These are phyloP conservation scores for Anthonomus grandis DNA, from an alignment of 1,140 invertebrate genomes.

Conservation along the genomic window DNA sequence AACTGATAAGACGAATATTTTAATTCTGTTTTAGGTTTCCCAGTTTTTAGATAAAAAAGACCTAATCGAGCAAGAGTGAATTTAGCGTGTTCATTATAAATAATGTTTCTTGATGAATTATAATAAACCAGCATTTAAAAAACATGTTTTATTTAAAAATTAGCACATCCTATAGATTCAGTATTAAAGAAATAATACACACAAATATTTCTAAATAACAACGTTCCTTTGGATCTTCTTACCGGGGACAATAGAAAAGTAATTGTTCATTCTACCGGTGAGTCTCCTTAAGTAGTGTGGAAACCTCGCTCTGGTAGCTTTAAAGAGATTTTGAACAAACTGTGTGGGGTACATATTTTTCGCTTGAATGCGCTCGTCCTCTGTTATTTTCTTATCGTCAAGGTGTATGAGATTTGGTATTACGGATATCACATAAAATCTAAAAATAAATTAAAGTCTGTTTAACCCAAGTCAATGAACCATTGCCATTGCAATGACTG, in stretches of 20 bases:
- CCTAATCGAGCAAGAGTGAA: too few relatives aligned
- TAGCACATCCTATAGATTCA: too few relatives aligned
- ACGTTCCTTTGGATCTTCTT: too few relatives aligned
- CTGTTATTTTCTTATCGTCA: constrained; percentile 62
- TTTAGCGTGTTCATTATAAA: too few relatives aligned
- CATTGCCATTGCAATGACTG: not conserved
- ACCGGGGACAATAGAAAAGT: not conserved
- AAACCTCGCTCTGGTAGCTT: constrained; percentile 7
- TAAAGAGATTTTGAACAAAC: constrained; percentile 9
- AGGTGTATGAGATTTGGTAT: constrained; percentile 62
- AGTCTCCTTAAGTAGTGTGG: constrained; percentile 12
- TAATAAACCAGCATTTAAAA: too few relatives aligned
- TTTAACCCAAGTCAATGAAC: not conserved
- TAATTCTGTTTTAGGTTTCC: too few relatives aligned
- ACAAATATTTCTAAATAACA: too few relatives aligned
- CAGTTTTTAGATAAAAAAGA: too few relatives aligned
- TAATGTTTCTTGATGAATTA: too few relatives aligned
- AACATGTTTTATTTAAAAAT: too few relatives aligned
- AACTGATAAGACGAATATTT: too few relatives aligned
- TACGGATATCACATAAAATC: constrained; percentile 67
- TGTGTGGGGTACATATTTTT: constrained; percentile 53
- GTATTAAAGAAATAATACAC: too few relatives aligned
- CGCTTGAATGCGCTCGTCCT: constrained; percentile 59
- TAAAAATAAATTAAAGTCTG: constrained; percentile 46
- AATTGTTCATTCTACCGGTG: constrained; percentile 6